These are phyloP conservation scores for Scophthalmus maximus DNA, from an alignment of 2,113 vertebrate genomes.

Conservation along the genomic window DNA sequence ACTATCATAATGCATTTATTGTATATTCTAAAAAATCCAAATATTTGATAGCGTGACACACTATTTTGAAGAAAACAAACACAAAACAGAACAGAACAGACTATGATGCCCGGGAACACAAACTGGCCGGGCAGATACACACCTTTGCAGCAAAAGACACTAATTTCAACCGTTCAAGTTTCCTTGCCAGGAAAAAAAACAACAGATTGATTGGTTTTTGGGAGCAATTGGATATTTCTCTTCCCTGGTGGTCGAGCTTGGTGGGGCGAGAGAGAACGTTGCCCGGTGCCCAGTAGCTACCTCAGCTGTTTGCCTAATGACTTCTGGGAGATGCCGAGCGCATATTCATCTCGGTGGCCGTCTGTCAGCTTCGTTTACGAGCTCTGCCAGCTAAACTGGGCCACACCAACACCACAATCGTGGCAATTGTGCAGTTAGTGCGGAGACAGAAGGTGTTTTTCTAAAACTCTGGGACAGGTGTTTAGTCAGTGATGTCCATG, in stretches of 20 bases:
- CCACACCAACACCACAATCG: slow-evolving; percentile 29
- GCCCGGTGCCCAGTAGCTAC: slow-evolving; percentile 60
- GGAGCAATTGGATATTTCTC: slow-evolving; percentile 59
- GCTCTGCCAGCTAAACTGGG: slow-evolving; percentile 46
- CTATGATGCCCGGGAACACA: slow-evolving; percentile 1
- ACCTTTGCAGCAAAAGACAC: slow-evolving; percentile 22
- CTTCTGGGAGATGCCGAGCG: slow-evolving; percentile 67
- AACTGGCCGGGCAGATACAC: slow-evolving; percentile 2
- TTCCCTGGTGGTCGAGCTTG: slow-evolving; percentile 50
- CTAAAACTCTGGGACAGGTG: slow-evolving; percentile 41
- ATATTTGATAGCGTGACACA: slow-evolving; percentile 9
- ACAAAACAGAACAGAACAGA: background rate
- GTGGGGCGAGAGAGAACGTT: slow-evolving; percentile 33
- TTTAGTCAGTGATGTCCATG: slow-evolving; percentile 12
- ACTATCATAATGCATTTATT: background rate
- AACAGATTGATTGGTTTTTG: slow-evolving; percentile 58
- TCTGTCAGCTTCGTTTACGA: slow-evolving; percentile 67
- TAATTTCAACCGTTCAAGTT: slow-evolving; percentile 51
- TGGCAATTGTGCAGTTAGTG: slow-evolving; percentile 26
- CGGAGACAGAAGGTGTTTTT: slow-evolving; percentile 39
- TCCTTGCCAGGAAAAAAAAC: slow-evolving; percentile 47
- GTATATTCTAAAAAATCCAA: background rate
- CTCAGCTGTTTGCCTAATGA: slow-evolving; percentile 79
- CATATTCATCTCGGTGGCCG: slow-evolving; percentile 71
- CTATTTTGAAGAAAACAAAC: background rate